Base-by-base conservation (phyloP, 1,140 invertebrate species). In the Platyscapa corneri region DNA sequence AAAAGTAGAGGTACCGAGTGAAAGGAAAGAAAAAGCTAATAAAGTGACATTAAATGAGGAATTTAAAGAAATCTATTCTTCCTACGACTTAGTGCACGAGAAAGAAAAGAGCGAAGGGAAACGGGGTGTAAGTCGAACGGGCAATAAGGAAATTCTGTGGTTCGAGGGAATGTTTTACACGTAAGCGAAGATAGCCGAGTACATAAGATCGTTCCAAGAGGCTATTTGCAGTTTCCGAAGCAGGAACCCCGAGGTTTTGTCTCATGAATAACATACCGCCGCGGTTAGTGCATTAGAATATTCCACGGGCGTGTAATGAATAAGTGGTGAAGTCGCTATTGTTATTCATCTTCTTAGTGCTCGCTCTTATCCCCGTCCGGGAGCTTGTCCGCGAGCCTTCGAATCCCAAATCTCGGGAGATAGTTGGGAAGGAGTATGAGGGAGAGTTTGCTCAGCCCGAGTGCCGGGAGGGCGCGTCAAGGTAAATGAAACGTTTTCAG, bases 221-320 rank as follows among this genome's bases (percentile, higher is more conserved):
- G 5, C 3, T 5, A 60, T 60, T 84, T 87, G 86, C 87, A 86
- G 86, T 87, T 86, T 79, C n/a, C 84, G 80, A 85, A 87, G 87
- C 81, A 81, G 86, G 81, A 81, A 60, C 42, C 79, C 72, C 42
- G 65, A 70, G 64, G 79, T 81, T 84, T 88, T 76, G 81, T 53
- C 87, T 89, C 88, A 89, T 90, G 89, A 90, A 90, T 90, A 90
- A 90, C 87, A 88, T 84, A 88, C 85, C 56, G 56, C 18, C 10
- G 0, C 3, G 10, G 32, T 6, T 32, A n/a, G 5, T 77, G 83
- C 88, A 89, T 90, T 90, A 90, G 89, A 89, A 89, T 90, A 89
- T 90, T 88, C 88, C 85, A 78, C 30, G 65, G 65, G 60, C 32
- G 86, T 67, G 89, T 89, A 90, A 90, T 86, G 87, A 89, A 85